Evolutionary conservation across 1,140 invertebrate species (phyloP).

Genomic region (Pseudomyrmex cubaensis): DNA sequence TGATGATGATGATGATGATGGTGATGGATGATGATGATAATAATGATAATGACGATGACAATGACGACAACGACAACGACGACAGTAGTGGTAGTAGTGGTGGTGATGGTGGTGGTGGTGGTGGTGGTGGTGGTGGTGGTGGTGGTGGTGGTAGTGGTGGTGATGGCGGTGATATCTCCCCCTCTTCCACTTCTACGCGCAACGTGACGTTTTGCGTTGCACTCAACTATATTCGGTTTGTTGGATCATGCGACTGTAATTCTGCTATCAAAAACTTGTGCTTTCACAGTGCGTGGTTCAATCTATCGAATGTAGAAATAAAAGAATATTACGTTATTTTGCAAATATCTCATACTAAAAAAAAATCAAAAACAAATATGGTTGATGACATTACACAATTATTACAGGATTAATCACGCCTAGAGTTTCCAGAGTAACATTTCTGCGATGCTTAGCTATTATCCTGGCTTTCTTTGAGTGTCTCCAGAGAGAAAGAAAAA

Average conservation of each 20-base stretch:
- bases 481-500: not conserved
- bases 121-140: conserved; percentile 13
- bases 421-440: not conserved
- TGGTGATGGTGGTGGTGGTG: conserved; percentile 30
- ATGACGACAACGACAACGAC: conserved; percentile 23
- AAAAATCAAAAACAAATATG: too few relatives aligned
- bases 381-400: not conserved
- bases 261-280: conserved; percentile 69
- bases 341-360: not conserved
- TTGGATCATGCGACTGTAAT: conserved; percentile 75
- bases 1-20: conserved; percentile 20
- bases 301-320: conserved; percentile 41
- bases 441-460: too few relatives aligned
- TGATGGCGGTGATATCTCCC: conserved; percentile 26
- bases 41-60: conserved; percentile 11
- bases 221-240: conserved; percentile 76
- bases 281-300: conserved; percentile 52
- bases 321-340: not conserved
- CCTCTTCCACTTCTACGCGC: conserved; percentile 25
- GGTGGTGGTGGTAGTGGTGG: conserved; percentile 33
- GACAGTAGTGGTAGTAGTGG: conserved; percentile 7
- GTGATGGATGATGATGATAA: not conserved
- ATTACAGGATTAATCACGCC: conserved; percentile 13
- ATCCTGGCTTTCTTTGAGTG: too few relatives aligned
- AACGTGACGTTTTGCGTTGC: conserved; percentile 70